These are phyloP conservation scores for Eidolon dupreanum DNA, from an alignment of 2,797 vertebrate species.

Conservation along the genomic window DNA sequence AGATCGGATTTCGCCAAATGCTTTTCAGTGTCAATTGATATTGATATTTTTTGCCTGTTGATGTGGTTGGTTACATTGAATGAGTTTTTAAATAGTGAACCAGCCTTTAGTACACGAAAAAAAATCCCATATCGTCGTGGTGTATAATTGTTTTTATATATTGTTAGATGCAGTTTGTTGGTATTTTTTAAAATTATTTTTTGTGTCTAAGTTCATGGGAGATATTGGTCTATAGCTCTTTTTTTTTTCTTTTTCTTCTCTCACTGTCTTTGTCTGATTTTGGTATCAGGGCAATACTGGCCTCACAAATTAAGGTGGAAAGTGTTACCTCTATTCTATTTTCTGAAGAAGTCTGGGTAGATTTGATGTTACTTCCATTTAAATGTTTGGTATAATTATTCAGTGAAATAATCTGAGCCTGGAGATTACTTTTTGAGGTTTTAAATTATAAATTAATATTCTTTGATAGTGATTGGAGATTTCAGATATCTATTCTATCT, in stretches of 20 bases:
- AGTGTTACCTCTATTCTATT: neutral
- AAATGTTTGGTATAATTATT: neutral
- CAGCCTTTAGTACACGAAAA: neutral
- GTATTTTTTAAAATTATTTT: conserved; percentile 38
- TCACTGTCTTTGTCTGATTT: neutral
- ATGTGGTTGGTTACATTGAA: neutral
- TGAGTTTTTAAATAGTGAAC: neutral
- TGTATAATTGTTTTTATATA: neutral
- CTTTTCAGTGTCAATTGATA: neutral
- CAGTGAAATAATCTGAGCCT: neutral
- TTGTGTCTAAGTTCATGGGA: neutral
- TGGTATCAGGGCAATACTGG: neutral
- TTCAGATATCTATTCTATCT: neutral
- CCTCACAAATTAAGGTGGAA: neutral
- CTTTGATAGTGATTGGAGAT: neutral
- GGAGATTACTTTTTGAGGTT: neutral
- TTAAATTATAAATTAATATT: conserved; percentile 23
- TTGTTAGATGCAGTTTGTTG: neutral
- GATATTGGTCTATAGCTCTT: neutral
- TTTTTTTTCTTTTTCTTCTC: neutral
- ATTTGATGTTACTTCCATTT: conserved; percentile 5
- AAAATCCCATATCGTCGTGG: neutral
- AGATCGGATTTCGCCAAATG: neutral
- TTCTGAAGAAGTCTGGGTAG: neutral
- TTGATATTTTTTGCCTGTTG: neutral